Percentiles rank a stretch among this genome's conserved stretches.
Conservation (phyloP, 2,113 vertebrate genomes). For the Gambusia affinis region DNA sequence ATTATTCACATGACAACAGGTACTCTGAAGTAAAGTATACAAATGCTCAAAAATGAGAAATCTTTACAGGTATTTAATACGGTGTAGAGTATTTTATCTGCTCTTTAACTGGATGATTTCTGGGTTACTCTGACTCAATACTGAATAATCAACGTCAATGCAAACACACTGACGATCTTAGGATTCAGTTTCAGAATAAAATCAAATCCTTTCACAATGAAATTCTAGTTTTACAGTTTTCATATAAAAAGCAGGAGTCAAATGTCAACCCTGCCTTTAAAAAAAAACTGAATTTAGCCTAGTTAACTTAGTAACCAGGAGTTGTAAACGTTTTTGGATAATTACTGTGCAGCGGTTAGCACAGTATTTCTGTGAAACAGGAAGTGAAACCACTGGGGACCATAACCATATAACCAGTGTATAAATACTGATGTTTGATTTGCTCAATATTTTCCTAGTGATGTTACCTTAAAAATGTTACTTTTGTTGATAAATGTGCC, state of each 20-base stretch:
- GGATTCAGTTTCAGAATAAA: conserved; percentile 4
- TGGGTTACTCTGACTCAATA: neutral
- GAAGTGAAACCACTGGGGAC: neutral
- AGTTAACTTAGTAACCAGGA: neutral
- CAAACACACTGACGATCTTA: conserved; percentile 47
- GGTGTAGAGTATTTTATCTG: neutral
- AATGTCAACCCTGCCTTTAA: neutral
- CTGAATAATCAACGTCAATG: conserved; percentile 20
- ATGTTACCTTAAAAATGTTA: conserved; percentile 1
- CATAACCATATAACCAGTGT: conserved; percentile 16
- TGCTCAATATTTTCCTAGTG: conserved; percentile 16
- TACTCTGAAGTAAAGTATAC: neutral
- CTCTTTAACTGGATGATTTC: neutral
- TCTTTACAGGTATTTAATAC: conserved; percentile 2
- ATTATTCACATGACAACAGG: neutral
- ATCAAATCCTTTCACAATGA: neutral
- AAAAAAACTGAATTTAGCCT: neutral
- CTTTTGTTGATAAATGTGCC: conserved; percentile 30
- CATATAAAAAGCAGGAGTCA: neutral
- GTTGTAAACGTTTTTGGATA: neutral
- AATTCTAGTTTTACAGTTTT: conserved; percentile 2
- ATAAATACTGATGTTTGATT: conserved; percentile 15
- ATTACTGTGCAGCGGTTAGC: neutral
- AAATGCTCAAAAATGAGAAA: neutral
- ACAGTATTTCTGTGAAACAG: neutral